Evolutionary conservation across 92 coral and sea anemone genomes (phyloP).

Genomic region (Parazoanthus darwini): DNA sequence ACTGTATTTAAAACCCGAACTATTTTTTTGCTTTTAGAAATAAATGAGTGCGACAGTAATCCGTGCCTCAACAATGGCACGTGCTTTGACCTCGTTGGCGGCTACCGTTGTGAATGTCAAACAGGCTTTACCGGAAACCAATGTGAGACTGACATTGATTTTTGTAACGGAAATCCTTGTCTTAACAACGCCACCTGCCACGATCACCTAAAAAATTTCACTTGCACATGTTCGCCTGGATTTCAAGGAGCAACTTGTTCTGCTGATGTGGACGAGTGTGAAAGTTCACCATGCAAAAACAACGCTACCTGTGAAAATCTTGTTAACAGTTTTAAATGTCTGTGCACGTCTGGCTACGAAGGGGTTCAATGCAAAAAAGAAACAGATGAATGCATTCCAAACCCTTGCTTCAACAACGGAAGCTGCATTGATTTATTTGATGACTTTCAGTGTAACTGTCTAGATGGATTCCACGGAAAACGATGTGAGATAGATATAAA

Average conservation of each 20-base stretch:
- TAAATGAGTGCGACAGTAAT: conserved; percentile 58
- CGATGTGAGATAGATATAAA: conserved; percentile 13
- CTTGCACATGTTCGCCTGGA: conserved; percentile 63
- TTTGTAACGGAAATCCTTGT: conserved; percentile 63
- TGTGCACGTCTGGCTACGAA: conserved; percentile 47
- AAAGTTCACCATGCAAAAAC: conserved; percentile 50
- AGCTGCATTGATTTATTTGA: conserved; percentile 50
- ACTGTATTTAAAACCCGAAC: background rate
- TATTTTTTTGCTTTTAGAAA: conserved; percentile 22
- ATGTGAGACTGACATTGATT: conserved; percentile 52
- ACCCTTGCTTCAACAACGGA: conserved; percentile 52
- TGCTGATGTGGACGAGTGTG: conserved; percentile 56
- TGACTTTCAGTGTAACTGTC: conserved; percentile 47
- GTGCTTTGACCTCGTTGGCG: conserved; percentile 54
- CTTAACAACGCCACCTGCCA: conserved; percentile 66
- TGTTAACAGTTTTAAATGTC: conserved; percentile 41
- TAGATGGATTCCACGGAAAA: conserved; percentile 29
- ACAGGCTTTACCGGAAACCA: conserved; percentile 10
- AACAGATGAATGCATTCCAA: conserved; percentile 50
- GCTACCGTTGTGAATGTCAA: conserved; percentile 37
- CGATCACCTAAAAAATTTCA: conserved; percentile 47
- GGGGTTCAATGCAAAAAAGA: conserved; percentile 43
- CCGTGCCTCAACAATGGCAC: conserved; percentile 55
- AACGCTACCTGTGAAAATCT: conserved; percentile 47
- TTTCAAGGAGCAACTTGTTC: conserved; percentile 64